A percentile compares a stretch with the other conserved stretches of the same genome.
phyloP scores from a whole-genome alignment of 1,140 invertebrate genomes.

The Coenobita brevimanus region DNA sequence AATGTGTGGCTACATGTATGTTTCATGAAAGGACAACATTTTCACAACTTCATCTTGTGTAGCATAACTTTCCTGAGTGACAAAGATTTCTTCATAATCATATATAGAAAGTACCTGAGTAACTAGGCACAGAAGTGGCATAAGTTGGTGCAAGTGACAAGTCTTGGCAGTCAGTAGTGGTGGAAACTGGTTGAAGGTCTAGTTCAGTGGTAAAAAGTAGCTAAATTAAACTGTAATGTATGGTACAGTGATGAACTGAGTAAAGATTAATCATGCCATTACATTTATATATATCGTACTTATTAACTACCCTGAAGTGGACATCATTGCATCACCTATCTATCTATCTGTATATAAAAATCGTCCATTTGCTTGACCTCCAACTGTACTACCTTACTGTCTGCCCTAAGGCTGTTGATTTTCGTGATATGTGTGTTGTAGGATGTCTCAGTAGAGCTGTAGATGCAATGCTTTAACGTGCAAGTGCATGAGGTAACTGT shows the following conservation, averaged over 20 bases:
- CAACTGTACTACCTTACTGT: slow-evolving; percentile 8
- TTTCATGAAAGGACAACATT: background rate
- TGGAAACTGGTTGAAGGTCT: background rate
- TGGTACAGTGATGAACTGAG: background rate
- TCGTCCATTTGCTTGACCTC: too few species aligned
- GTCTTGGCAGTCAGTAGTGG: slow-evolving; percentile 18
- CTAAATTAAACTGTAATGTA: background rate
- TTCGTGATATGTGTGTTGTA: slow-evolving; percentile 43
- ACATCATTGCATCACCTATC: too few species aligned
- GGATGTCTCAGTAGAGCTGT: slow-evolving; percentile 5
- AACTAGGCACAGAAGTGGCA: slow-evolving; percentile 40
- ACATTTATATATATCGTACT: too few species aligned
- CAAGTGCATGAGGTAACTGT: slow-evolving; percentile 31
- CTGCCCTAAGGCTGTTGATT: slow-evolving; percentile 24
- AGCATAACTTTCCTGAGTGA: slow-evolving; percentile 15
- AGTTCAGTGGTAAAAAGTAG: background rate
- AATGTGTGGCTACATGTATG: background rate
- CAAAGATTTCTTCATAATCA: slow-evolving; percentile 16
- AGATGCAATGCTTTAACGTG: slow-evolving; percentile 32
- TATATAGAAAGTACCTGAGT: slow-evolving; percentile 60
- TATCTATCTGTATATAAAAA: too few species aligned
- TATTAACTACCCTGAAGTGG: too few species aligned
- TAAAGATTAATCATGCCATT: too few species aligned
- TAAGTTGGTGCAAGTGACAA: slow-evolving; percentile 31
- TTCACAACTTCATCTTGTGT: background rate